Conservation (phyloP, 1,140 invertebrate species). For the Zaprionus camerounensis region DNA sequence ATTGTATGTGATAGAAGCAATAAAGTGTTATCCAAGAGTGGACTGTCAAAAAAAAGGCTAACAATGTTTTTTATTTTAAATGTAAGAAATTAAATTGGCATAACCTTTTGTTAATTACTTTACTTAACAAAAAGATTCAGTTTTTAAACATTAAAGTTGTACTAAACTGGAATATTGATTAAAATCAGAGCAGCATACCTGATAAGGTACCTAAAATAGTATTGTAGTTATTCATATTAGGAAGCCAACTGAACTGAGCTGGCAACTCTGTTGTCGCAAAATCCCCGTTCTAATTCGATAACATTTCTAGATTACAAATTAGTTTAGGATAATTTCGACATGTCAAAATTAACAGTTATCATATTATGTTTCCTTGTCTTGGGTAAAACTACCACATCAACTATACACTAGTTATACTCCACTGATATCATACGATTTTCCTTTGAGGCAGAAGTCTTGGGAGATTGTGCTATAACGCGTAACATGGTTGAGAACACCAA, state of each 20-base stretch:
- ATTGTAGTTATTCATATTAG: neutral
- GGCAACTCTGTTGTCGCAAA: neutral
- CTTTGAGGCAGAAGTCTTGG: neutral
- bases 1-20: slow-evolving; percentile 75
- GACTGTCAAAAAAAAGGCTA: slow-evolving; percentile 69
- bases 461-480: slow-evolving; percentile 34
- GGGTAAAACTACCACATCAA: neutral
- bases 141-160: no score
- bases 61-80: neutral
- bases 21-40: slow-evolving; percentile 79
- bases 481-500: slow-evolving; percentile 50
- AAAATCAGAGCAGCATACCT: neutral
- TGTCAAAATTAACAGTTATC: neutral
- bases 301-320: neutral
- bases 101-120: no score
- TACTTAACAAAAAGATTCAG: no score
- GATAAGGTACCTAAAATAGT: no score
- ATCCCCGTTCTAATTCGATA: neutral
- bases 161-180: no score
- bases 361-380: neutral
- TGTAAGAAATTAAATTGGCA: neutral
- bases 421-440: neutral
- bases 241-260: neutral
- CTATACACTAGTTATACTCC: neutral
- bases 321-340: neutral